These are phyloP conservation scores for Keiferia lycopersicella DNA, from an alignment of 2,888 invertebrate genomes.

Conservation along the genomic window DNA sequence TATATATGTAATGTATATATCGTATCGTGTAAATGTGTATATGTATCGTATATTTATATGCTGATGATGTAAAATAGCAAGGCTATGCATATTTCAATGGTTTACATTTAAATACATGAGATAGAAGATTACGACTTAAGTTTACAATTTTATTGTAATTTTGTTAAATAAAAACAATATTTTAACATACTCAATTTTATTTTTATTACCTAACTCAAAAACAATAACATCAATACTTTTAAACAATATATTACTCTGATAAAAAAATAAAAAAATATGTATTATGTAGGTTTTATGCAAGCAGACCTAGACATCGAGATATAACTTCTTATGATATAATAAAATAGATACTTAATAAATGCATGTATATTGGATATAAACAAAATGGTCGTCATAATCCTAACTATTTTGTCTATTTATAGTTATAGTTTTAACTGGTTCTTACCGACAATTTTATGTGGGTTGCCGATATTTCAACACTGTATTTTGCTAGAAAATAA, in stretches of 20 bases:
- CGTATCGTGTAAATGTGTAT: too few species aligned
- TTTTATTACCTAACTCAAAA: not conserved
- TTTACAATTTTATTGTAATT: conserved; percentile 49
- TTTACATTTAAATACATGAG: conserved; percentile 43
- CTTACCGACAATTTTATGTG: too few species aligned
- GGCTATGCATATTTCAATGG: conserved; percentile 27
- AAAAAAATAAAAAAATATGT: not conserved
- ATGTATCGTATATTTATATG: too few species aligned
- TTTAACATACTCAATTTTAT: not conserved
- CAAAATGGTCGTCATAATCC: too few species aligned
- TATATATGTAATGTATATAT: too few species aligned
- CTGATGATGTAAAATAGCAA: not conserved
- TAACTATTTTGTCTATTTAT: too few species aligned
- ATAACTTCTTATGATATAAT: not conserved
- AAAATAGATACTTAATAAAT: conserved; percentile 4
- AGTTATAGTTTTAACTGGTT: too few species aligned
- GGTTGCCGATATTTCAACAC: too few species aligned
- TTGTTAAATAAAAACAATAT: conserved; percentile 36
- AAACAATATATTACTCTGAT: conserved; percentile 4
- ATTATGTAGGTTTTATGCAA: too few species aligned
- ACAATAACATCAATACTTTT: not conserved
- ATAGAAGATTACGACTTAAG: conserved; percentile 50
- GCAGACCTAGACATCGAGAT: not conserved
- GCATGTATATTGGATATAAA: not conserved
- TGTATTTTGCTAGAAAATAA: too few species aligned